These are phyloP conservation scores for Macquaria ambigua DNA, from an alignment of 2,113 vertebrate species.

Conservation along the genomic window DNA sequence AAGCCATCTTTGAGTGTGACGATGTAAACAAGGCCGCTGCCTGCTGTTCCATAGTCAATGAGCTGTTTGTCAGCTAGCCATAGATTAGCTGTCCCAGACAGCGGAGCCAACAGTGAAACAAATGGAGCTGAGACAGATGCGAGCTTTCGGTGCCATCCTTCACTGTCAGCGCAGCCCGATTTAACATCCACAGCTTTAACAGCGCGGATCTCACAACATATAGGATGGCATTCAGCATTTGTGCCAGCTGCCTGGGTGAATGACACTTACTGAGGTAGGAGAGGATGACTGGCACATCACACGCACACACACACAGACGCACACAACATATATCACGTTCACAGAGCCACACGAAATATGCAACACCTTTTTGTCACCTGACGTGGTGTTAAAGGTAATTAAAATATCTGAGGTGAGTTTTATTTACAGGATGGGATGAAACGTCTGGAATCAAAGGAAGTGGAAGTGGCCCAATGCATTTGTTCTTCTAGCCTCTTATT, in stretches of 20 bases:
- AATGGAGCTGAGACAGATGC: conserved; percentile 77
- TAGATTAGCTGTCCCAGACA: conserved; percentile 76
- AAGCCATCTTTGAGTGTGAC: conserved; percentile 41
- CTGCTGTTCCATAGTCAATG: conserved; percentile 73
- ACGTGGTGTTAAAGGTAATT: conserved; percentile 17
- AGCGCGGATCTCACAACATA: conserved; percentile 7
- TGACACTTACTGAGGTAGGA: conserved; percentile 30
- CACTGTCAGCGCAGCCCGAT: conserved; percentile 58
- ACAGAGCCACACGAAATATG: conserved; percentile 14
- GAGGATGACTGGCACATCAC: not conserved
- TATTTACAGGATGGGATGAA: conserved; percentile 11
- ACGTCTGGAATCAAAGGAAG: conserved; percentile 16
- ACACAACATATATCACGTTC: conserved; percentile 5
- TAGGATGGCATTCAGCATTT: conserved; percentile 16
- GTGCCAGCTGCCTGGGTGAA: conserved; percentile 42
- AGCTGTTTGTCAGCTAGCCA: conserved; percentile 77
- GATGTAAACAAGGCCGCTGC: conserved; percentile 67
- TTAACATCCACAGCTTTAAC: conserved; percentile 62
- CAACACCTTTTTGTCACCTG: conserved; percentile 15
- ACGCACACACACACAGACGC: not conserved
- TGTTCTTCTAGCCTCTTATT: not conserved
- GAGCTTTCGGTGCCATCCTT: conserved; percentile 63
- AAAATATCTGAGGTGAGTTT: not conserved
- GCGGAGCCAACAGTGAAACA: conserved; percentile 72
- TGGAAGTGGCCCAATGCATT: not conserved